These are phyloP conservation scores for Notolepis coatsorum DNA, from an alignment of 2,797 vertebrate species.

Conservation along the genomic window DNA sequence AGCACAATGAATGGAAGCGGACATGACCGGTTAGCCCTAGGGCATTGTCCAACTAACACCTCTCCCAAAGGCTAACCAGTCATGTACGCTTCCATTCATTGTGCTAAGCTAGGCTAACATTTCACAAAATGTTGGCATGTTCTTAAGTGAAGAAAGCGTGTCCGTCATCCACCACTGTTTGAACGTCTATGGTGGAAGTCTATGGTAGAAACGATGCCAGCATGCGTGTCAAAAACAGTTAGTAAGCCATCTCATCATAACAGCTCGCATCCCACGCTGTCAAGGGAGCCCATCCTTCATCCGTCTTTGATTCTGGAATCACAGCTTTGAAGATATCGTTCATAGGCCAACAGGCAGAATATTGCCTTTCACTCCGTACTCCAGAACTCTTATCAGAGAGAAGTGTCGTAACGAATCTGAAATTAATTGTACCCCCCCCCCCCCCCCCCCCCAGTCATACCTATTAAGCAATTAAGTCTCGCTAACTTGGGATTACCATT, in stretches of 20 bases:
- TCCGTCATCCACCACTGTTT: too few species aligned
- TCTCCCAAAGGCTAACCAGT: too few species aligned
- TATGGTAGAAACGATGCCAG: slow-evolving; percentile 9
- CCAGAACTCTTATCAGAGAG: slow-evolving; percentile 70
- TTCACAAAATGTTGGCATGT: too few species aligned
- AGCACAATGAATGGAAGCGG: too few species aligned
- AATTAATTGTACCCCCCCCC: slow-evolving; percentile 49
- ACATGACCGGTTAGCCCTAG: too few species aligned
- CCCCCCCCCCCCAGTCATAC: slow-evolving; percentile 35
- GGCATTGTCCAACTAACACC: too few species aligned
- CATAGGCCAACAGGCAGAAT: slow-evolving; percentile 53
- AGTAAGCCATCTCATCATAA: slow-evolving; percentile 58
- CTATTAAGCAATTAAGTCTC: slow-evolving; percentile 61
- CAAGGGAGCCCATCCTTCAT: slow-evolving; percentile 66
- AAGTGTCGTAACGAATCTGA: slow-evolving; percentile 42
- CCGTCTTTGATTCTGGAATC: slow-evolving; percentile 73
- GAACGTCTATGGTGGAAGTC: not conserved
- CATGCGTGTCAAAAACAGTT: slow-evolving; percentile 55
- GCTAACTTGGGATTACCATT: slow-evolving; percentile 45
- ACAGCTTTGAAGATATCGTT: slow-evolving; percentile 75
- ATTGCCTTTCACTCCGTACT: slow-evolving; percentile 49
- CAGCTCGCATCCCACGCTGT: slow-evolving; percentile 55
- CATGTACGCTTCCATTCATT: too few species aligned
- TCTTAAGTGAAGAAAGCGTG: too few species aligned
- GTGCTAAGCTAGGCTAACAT: too few species aligned